Evolutionary conservation across 2,888 invertebrate genomes (phyloP), one percentile per base, ranked within the genome.

Genomic region (Flabesymbios commensalis): DNA sequence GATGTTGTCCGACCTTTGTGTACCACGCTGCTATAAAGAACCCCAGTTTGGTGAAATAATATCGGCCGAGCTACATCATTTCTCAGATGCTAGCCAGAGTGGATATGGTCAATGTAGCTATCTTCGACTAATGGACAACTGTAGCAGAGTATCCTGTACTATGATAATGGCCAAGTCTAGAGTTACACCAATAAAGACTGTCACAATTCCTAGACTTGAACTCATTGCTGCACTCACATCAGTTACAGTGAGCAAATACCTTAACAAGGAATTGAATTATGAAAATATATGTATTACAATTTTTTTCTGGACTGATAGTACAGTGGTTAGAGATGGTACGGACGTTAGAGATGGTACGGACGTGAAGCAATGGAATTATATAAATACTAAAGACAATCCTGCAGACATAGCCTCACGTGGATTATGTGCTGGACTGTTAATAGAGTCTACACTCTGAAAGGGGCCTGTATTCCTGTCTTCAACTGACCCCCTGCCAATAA

Each of bases 261-360:
- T 57, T 5, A 4, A 32, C 24, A 4, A 51, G 19, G 22, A 57
- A 22, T 33, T 67, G 22, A 7, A 7, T 14, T 17, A 17, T 7
- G 49, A 49, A 22, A n/a, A n/a, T n/a, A n/a, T n/a, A n/a, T 29
- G 7, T 7, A 29, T 14, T 31, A 10, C 28, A 14, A 26, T 29
- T 49, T 7, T 31, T 5, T 49, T 17, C 55, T 72, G 67, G 68
- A 71, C 70, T 19, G 72, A 73, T 43, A 61, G 56, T 2, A 45
- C 43, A 22, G 63, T 70, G 1, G 70, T 72, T 2, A 52, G 70
- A 10, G 68, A 68, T 7, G 71, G 71, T 49, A 67, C 71, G 7
- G 51, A 33, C 3, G 69, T 72, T 17, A 51, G 64, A 19, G 61
- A 72, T 26, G 3, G 19, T n/a, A 32, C 19, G 2, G 55, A 69